Evolutionary conservation across 2,888 invertebrate genomes (phyloP).

Genomic region (Caenorhabditis doughertyi): DNA sequence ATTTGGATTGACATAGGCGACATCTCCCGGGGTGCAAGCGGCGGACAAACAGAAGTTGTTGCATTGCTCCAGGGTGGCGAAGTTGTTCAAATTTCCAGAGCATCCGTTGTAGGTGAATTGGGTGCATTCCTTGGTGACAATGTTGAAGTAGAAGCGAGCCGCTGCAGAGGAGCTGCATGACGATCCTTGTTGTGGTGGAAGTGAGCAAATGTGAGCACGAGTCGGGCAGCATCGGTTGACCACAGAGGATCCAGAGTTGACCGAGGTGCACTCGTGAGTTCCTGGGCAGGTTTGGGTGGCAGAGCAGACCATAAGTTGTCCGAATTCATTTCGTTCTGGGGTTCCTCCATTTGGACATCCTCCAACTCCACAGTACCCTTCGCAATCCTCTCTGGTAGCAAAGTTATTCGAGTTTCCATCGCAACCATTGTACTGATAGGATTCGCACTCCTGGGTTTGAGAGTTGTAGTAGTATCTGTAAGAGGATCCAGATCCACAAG

Average conservation of each 20-base stretch:
- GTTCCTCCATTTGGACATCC: slow-evolving; percentile 81
- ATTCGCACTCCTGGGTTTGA: slow-evolving; percentile 79
- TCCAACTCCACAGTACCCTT: slow-evolving; percentile 74
- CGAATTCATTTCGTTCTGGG: slow-evolving; percentile 81
- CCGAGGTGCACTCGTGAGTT: slow-evolving; percentile 81
- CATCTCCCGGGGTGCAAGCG: slow-evolving; percentile 80
- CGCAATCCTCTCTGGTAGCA: slow-evolving; percentile 79
- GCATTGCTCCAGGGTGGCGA: slow-evolving; percentile 81
- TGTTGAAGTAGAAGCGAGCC: slow-evolving; percentile 75
- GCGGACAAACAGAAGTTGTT: slow-evolving; percentile 82
- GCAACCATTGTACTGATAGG: slow-evolving; percentile 81
- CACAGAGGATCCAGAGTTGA: slow-evolving; percentile 77
- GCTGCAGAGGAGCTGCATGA: slow-evolving; percentile 81
- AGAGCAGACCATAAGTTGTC: slow-evolving; percentile 80
- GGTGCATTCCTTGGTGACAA: slow-evolving; percentile 77
- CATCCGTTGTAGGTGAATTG: slow-evolving; percentile 82
- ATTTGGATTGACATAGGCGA: slow-evolving; percentile 82
- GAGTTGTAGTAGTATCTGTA: slow-evolving; percentile 81
- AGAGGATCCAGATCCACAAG: slow-evolving; percentile 81
- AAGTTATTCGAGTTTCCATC: slow-evolving; percentile 82
- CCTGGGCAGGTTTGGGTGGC: slow-evolving; percentile 75
- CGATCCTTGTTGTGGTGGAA: slow-evolving; percentile 81
- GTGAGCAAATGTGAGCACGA: slow-evolving; percentile 79
- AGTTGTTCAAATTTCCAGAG: slow-evolving; percentile 80
- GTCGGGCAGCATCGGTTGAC: slow-evolving; percentile 78